A percentile compares a stretch with the other conserved stretches of the same genome.
Evolutionary conservation across 2,113 vertebrate species (phyloP).

Genomic region (Takifugu bimaculatus): DNA sequence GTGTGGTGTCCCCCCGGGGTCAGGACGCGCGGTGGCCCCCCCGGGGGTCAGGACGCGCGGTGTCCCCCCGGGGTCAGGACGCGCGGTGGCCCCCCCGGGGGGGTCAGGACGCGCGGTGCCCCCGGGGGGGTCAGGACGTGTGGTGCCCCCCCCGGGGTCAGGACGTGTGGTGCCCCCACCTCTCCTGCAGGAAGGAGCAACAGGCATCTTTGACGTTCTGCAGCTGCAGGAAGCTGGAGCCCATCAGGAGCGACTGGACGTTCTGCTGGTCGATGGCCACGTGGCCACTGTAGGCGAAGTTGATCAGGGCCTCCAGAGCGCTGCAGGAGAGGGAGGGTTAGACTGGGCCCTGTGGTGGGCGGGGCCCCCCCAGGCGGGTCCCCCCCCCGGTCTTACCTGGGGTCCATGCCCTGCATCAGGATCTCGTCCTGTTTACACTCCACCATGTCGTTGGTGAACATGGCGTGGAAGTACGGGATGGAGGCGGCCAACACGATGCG

Average conservation of each 20-base stretch:
- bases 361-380: no score
- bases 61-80: no score
- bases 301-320: conserved; percentile 92
- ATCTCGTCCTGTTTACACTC: conserved; percentile 99
- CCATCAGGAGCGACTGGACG: conserved; percentile 90
- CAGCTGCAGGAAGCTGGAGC: conserved; percentile 93
- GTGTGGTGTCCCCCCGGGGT: no score
- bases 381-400: no score
- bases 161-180: conserved; percentile 62
- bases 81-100: no score
- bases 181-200: conserved; percentile 90
- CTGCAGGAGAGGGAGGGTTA: conserved; percentile 55
- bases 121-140: no score
- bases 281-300: conserved; percentile 96
- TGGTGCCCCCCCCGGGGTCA: no score
- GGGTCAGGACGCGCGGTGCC: no score
- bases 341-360: not conserved
- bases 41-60: no score
- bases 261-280: conserved; percentile 97
- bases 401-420: conserved; percentile 96
- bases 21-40: no score
- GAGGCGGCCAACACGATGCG: conserved; percentile 92
- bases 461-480: conserved; percentile 96
- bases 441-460: conserved; percentile 99
- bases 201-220: conserved; percentile 97